Base-by-base conservation (phyloP, 2,888 invertebrate genomes). In the Chrysopilus asiliformis region DNA sequence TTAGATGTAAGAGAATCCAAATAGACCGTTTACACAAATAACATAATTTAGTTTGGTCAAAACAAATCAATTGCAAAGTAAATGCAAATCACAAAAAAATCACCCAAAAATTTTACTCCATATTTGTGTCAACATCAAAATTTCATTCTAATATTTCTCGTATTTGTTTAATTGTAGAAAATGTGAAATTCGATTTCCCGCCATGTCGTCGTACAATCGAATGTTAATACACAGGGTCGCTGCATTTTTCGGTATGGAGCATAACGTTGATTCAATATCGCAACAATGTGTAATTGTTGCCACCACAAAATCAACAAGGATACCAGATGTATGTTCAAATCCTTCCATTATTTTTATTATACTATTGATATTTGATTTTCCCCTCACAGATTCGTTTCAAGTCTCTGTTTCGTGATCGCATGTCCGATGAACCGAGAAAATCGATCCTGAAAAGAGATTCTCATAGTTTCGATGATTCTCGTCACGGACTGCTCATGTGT, bases 151-250 rank as follows among this genome's bases (percentile, higher is more conserved):
- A 32, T 5, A 14, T 43, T 31, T 40, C 9, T 36, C 36, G 31
- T 38, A 16, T 13, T 20, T 32, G n/a, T n/a, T n/a, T 32, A 19
- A 34, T 39, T 33, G 22, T 22, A 80, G 80, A n/a, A 74, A 75
- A 45, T 73, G 74, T 50, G 74, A 79, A 54, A 79, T 81, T 50
- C 83, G 83, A 51, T 93, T 94, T 65, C 86, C 86, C 13, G 80
- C 81, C 57, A 87, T 91, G 82, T 84, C 90, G 41, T 91, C 93
- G 36, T 95, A 95, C 68, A 90, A 93, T 45, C 76, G 95, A 19
- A 91, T 95, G 93, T 65, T 95, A 49, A 89, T 94, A 2, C 95
- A 95, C 60, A 78, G 94, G 20, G 84, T 87, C 42, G 90, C 94
- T 0, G 82, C 90, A 13, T 85, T 85, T 55, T 94, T 93, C 66